A percentile compares a stretch with the other conserved stretches of the same genome.
Conservation (phyloP, 2,113 vertebrate species). For the Vombatus ursinus region DNA sequence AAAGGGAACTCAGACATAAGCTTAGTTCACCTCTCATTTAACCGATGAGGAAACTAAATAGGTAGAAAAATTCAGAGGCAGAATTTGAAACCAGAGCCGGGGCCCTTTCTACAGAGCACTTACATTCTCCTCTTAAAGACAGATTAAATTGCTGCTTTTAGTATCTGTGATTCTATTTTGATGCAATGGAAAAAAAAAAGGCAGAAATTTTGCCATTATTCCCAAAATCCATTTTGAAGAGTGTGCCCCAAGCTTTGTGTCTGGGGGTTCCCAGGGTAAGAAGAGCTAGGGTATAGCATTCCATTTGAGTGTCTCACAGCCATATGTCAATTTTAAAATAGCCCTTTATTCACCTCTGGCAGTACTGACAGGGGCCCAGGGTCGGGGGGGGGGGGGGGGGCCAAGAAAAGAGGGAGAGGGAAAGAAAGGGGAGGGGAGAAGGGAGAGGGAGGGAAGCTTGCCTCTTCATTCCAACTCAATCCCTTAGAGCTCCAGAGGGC, state of each 20-base stretch:
- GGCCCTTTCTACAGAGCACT: not conserved
- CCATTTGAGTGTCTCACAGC: not conserved
- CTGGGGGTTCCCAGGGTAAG: not conserved
- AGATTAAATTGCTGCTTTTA: not conserved
- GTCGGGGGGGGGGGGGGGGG: constrained; percentile 12
- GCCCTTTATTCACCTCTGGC: not conserved
- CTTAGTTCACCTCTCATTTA: not conserved
- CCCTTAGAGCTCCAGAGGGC: not conserved
- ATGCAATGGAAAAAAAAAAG: not conserved
- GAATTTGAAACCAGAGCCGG: not conserved
- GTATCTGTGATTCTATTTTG: not conserved
- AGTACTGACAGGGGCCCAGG: not conserved
- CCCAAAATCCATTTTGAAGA: not conserved
- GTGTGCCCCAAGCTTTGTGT: not conserved
- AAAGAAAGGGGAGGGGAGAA: too few relatives aligned
- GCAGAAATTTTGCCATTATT: not conserved
- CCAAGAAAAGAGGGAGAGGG: not conserved
- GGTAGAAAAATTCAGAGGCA: not conserved
- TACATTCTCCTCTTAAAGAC: not conserved
- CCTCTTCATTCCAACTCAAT: not conserved
- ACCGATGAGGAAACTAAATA: not conserved
- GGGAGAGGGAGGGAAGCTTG: not conserved
- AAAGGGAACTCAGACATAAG: not conserved
- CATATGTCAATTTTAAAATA: not conserved
- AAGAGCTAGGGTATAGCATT: not conserved